Conservation (phyloP, 2,888 invertebrate genomes). For the Fabriciana adippe region DNA sequence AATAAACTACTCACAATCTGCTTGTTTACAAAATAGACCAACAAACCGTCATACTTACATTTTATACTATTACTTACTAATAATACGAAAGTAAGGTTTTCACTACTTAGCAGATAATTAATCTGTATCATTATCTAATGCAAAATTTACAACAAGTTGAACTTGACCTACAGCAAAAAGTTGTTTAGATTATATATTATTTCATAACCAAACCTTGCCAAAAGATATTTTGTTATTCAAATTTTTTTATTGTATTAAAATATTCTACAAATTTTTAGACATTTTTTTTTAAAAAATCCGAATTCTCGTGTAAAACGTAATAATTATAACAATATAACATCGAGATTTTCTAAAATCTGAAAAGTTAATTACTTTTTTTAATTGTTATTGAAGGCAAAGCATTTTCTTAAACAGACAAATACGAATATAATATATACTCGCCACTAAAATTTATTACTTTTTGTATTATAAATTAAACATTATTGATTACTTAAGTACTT, state of each 20-base stretch:
- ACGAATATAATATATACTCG: too few relatives aligned
- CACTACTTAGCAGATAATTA: background rate
- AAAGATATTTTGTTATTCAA: constrained; percentile 5
- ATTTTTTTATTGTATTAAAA: background rate
- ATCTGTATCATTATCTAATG: background rate
- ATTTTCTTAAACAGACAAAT: too few relatives aligned
- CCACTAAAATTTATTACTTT: too few relatives aligned
- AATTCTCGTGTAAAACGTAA: background rate
- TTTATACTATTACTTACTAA: too few relatives aligned
- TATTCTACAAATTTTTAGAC: background rate
- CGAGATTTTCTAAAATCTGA: too few relatives aligned
- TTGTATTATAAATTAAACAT: too few relatives aligned
- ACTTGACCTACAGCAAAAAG: constrained; percentile 32
- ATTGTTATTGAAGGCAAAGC: too few relatives aligned
- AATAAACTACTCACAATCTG: too few relatives aligned
- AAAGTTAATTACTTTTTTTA: too few relatives aligned
- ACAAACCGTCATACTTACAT: too few relatives aligned
- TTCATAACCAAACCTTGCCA: constrained; percentile 5
- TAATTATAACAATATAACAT: background rate
- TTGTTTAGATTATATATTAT: constrained; percentile 20
- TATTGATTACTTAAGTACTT: too few relatives aligned
- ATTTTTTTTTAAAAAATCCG: background rate
- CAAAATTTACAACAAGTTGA: constrained; percentile 23
- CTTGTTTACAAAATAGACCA: too few relatives aligned
- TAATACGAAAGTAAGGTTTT: background rate